Evolutionary conservation across 2,113 vertebrate species (phyloP).

Genomic region (Romanogobio albipinnatus): DNA sequence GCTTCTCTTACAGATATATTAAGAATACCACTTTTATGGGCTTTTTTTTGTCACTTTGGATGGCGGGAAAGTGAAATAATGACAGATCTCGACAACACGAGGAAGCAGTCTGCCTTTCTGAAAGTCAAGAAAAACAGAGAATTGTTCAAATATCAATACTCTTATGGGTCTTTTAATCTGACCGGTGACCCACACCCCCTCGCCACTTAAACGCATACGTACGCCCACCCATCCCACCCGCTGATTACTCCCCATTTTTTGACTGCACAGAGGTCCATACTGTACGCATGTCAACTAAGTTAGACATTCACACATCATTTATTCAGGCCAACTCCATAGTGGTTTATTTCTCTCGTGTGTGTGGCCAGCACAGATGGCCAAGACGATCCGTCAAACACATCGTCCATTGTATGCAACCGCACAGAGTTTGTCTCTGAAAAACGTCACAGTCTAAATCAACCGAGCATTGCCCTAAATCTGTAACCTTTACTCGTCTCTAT

Average conservation of each 20-base stretch:
- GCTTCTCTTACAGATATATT: not conserved
- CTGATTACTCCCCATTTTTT: not conserved
- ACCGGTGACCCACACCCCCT: not conserved
- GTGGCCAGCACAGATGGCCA: constrained; percentile 23
- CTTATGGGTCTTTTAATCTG: constrained; percentile 9
- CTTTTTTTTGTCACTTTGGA: not conserved
- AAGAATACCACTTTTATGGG: not conserved
- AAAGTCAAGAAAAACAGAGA: not conserved
- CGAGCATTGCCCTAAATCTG: not conserved
- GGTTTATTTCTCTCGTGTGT: constrained; percentile 34
- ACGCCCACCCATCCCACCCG: not conserved
- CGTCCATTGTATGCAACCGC: not conserved
- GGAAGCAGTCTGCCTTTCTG: not conserved
- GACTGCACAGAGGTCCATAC: constrained; percentile 15
- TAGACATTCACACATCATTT: constrained; percentile 51
- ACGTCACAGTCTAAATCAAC: not conserved
- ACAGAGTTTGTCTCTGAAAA: constrained; percentile 1
- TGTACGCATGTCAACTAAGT: constrained; percentile 19
- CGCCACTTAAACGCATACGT: not conserved
- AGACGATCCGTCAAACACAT: constrained; percentile 32
- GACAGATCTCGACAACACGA: constrained; percentile 12
- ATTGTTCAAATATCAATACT: constrained; percentile 9
- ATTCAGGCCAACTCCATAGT: constrained; percentile 35
- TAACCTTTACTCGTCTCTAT: constrained; percentile 27
- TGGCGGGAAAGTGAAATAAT: not conserved